Percentiles rank a stretch among this genome's conserved stretches.
phyloP scores from a whole-genome alignment of 1,140 invertebrate genomes.

The Zaprionus ornatus region DNA sequence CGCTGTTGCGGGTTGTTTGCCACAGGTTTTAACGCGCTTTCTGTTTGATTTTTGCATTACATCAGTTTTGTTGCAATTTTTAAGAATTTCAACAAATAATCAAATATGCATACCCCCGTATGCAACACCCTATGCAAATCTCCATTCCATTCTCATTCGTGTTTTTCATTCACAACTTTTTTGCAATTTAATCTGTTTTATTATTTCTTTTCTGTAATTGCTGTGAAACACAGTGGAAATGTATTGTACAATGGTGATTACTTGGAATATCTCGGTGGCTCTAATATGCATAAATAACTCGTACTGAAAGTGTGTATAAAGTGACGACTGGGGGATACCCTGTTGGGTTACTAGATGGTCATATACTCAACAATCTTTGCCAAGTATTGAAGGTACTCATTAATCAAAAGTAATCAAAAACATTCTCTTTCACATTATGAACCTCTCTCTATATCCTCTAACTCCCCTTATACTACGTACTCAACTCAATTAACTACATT shows the following conservation, averaged over 20 bases:
- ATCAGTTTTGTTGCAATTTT: constrained; percentile 18
- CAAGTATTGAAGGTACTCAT: too few relatives aligned
- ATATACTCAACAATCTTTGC: background rate
- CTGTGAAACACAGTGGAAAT: background rate
- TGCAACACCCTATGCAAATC: constrained; percentile 2
- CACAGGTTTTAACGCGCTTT: constrained; percentile 47
- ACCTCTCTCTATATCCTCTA: too few relatives aligned
- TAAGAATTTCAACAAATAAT: constrained; percentile 69
- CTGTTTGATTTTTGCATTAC: constrained; percentile 65
- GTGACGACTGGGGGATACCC: background rate
- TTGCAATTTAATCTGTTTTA: background rate
- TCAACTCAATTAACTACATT: too few relatives aligned
- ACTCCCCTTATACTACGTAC: too few relatives aligned
- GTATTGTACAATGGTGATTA: background rate
- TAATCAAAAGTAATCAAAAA: too few relatives aligned
- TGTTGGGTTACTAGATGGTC: background rate
- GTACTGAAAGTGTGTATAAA: background rate
- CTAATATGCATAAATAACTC: background rate
- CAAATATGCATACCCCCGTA: constrained; percentile 37
- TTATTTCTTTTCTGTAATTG: background rate
- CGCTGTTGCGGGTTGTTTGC: constrained; percentile 29
- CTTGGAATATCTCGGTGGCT: background rate
- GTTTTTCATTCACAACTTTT: background rate
- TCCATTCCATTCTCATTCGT: constrained; percentile 43
- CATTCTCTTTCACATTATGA: too few relatives aligned